Percentiles rank a stretch among this genome's conserved stretches.
These are phyloP conservation scores for Drosophila eugracilis DNA, from an alignment of 1,140 invertebrate genomes.

Conservation along the genomic window DNA sequence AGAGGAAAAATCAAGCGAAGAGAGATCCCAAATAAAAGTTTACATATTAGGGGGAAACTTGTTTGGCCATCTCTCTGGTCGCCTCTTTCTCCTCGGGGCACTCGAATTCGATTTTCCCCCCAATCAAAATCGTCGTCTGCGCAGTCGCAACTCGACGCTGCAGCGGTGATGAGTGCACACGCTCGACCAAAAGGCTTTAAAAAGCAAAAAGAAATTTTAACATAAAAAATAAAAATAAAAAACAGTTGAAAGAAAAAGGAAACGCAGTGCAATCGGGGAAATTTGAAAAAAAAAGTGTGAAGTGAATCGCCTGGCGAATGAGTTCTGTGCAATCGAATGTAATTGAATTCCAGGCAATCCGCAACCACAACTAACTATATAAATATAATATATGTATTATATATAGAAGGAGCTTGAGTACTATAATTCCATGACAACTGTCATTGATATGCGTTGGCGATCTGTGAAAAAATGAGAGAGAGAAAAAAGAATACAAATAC, in stretches of 20 bases:
- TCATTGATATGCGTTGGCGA: slow-evolving; percentile 43
- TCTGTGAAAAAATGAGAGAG: slow-evolving; percentile 13
- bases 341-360: slow-evolving; percentile 40
- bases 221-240: slow-evolving; percentile 12
- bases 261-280: slow-evolving; percentile 26
- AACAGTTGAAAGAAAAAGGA: slow-evolving; percentile 16
- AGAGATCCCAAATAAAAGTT: slow-evolving; percentile 52
- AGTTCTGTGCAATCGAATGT: slow-evolving; percentile 44
- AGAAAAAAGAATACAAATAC: slow-evolving; percentile 30
- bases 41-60: slow-evolving; percentile 53
- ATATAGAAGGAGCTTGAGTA: slow-evolving; percentile 5
- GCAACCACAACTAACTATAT: slow-evolving; percentile 20
- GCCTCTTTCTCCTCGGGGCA: slow-evolving; percentile 26
- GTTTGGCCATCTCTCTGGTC: slow-evolving; percentile 40
- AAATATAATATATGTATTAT: neutral
- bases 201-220: neutral
- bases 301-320: slow-evolving; percentile 37
- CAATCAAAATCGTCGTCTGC: slow-evolving; percentile 57
- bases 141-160: slow-evolving; percentile 71
- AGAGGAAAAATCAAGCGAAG: slow-evolving; percentile 51
- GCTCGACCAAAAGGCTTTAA: slow-evolving; percentile 15
- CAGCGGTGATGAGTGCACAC: slow-evolving; percentile 53
- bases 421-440: slow-evolving; percentile 20
- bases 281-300: slow-evolving; percentile 39
- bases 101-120: slow-evolving; percentile 48